These are phyloP conservation scores for Thripadectes ignobilis DNA, from an alignment of 2,797 vertebrate genomes.

Conservation along the genomic window DNA sequence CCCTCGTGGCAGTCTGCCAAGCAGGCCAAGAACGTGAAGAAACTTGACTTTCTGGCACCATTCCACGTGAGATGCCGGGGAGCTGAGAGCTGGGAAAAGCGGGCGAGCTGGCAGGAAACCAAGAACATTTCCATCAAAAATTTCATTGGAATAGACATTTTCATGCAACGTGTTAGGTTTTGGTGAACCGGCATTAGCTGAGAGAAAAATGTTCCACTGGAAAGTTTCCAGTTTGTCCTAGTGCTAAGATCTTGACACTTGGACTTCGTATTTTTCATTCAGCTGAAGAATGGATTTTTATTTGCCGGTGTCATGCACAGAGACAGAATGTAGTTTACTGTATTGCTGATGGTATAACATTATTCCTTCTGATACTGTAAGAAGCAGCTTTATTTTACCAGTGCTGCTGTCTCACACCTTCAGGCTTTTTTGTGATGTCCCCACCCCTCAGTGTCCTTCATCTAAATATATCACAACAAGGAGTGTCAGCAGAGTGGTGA, in stretches of 20 bases:
- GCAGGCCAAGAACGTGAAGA: conserved; percentile 60
- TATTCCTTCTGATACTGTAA: background rate
- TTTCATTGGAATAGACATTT: conserved; percentile 71
- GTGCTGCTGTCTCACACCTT: background rate
- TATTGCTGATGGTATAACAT: background rate
- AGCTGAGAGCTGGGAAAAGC: conserved; percentile 62
- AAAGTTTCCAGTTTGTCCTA: conserved; percentile 42
- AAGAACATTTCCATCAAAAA: conserved; percentile 68
- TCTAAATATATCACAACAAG: background rate
- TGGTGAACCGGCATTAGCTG: conserved; percentile 57
- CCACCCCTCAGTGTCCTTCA: background rate
- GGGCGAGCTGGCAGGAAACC: conserved; percentile 50
- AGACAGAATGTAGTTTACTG: background rate
- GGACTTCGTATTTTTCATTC: conserved; percentile 17
- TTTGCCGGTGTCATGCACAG: background rate
- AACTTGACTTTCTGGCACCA: conserved; percentile 65
- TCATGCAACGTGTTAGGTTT: conserved; percentile 63
- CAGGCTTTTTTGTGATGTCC: background rate
- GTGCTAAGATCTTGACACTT: conserved; percentile 3
- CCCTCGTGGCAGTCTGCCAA: conserved; percentile 60
- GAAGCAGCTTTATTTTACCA: background rate
- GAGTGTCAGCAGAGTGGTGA: background rate
- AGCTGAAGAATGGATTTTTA: conserved; percentile 26
- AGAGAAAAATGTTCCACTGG: conserved; percentile 67
- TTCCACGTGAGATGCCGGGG: conserved; percentile 36